Conservation (phyloP, 2,888 invertebrate species). For the Sturmia bella region DNA sequence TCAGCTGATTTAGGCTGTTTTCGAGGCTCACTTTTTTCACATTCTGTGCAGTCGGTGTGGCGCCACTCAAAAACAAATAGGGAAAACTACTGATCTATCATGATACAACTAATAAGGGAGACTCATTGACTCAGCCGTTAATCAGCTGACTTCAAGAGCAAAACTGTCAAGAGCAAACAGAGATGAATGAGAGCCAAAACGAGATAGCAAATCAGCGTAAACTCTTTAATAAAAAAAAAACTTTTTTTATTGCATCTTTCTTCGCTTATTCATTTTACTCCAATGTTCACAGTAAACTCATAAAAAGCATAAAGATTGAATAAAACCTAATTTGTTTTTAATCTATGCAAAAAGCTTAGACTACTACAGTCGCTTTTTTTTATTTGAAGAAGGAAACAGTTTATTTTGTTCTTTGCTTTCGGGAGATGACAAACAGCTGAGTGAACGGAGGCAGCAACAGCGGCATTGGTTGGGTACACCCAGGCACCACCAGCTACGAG, state of each 20-base stretch:
- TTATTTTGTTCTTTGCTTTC: slow-evolving; percentile 86
- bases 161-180: no score
- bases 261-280: slow-evolving; percentile 28
- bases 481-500: slow-evolving; percentile 99
- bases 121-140: no score
- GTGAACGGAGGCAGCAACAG: slow-evolving; percentile 97
- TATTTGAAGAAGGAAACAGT: slow-evolving; percentile 58
- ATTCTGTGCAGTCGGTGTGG: no score
- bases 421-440: slow-evolving; percentile 98
- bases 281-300: slow-evolving; percentile 26
- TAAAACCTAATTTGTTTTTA: slow-evolving; percentile 51
- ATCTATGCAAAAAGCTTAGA: slow-evolving; percentile 43
- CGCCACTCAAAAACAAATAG: no score
- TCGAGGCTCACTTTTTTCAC: no score
- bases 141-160: no score
- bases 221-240: slow-evolving; percentile 35
- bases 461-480: slow-evolving; percentile 99
- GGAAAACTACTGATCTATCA: no score
- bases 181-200: no score
- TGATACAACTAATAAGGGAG: no score
- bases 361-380: slow-evolving; percentile 52
- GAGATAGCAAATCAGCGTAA: no score
- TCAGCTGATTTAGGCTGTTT: no score
- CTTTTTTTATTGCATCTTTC: slow-evolving; percentile 38
- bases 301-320: slow-evolving; percentile 58